Evolutionary conservation across 2,888 invertebrate species (phyloP).

Genomic region (Tuta absoluta): DNA sequence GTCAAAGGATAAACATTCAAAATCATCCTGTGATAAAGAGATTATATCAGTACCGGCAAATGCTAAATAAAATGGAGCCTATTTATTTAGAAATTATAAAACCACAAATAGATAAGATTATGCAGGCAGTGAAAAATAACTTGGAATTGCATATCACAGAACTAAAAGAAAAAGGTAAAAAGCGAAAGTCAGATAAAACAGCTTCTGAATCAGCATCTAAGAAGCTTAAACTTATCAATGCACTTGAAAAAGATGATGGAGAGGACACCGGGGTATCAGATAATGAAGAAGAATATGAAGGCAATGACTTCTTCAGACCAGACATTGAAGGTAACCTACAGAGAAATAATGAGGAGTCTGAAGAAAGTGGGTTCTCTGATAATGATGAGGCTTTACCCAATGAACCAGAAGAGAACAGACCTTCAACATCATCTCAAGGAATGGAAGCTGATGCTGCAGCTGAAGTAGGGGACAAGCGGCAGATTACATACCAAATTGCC

Average conservation of each 20-base stretch:
- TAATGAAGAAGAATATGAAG: conserved; percentile 68
- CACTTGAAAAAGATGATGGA: conserved; percentile 67
- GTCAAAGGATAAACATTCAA: conserved; percentile 85
- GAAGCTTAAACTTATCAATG: conserved; percentile 68
- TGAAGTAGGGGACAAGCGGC: conserved; percentile 84
- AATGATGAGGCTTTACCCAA: conserved; percentile 56
- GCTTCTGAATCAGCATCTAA: conserved; percentile 54
- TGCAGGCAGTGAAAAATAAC: conserved; percentile 77
- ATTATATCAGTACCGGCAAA: conserved; percentile 89
- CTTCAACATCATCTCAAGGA: conserved; percentile 58
- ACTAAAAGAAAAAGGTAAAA: conserved; percentile 47
- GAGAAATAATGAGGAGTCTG: conserved; percentile 62
- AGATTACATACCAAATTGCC: conserved; percentile 95
- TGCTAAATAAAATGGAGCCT: conserved; percentile 87
- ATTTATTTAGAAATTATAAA: conserved; percentile 85
- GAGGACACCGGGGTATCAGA: conserved; percentile 73
- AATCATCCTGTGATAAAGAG: conserved; percentile 95
- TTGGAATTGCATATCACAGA: conserved; percentile 57
- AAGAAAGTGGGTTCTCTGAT: conserved; percentile 73
- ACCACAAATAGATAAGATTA: conserved; percentile 84
- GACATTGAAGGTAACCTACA: conserved; percentile 41
- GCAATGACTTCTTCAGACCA: conserved; percentile 60
- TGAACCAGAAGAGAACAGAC: conserved; percentile 58
- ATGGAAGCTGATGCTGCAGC: conserved; percentile 46
- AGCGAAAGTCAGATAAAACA: conserved; percentile 58